Percentiles rank a stretch among this genome's conserved stretches.
These are phyloP conservation scores for Epinephelus lanceolatus DNA, from an alignment of 2,113 vertebrate genomes.

Conservation along the genomic window DNA sequence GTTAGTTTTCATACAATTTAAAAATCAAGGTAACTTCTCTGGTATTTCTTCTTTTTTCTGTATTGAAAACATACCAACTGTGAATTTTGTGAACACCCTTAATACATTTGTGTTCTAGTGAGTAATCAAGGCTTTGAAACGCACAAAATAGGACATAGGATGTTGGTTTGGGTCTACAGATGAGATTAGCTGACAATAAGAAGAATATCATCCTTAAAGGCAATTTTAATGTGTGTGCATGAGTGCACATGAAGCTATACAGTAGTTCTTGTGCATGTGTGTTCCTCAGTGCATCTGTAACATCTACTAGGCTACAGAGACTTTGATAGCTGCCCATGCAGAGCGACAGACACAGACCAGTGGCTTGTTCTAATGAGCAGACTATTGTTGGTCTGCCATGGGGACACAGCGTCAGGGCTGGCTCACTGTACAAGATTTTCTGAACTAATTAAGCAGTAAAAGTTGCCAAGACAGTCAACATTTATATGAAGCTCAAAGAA, in stretches of 20 bases:
- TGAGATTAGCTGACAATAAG: no score
- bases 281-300: conserved; percentile 35
- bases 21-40: no score
- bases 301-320: conserved; percentile 51
- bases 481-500: neutral
- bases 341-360: conserved; percentile 71
- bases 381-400: conserved; percentile 68
- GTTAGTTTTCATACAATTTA: no score
- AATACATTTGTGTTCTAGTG: no score
- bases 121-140: no score
- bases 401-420: conserved; percentile 64
- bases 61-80: no score
- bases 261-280: conserved; percentile 2
- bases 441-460: conserved; percentile 69
- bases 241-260: no score
- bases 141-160: no score
- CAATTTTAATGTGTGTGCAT: neutral
- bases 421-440: conserved; percentile 52
- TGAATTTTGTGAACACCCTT: no score
- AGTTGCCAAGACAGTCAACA: conserved; percentile 54
- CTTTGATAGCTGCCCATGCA: conserved; percentile 60
- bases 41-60: no score
- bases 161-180: no score
- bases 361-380: conserved; percentile 81
- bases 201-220: no score